Conservation (phyloP, 2,113 vertebrate genomes). For the Aphelocoma coerulescens region DNA sequence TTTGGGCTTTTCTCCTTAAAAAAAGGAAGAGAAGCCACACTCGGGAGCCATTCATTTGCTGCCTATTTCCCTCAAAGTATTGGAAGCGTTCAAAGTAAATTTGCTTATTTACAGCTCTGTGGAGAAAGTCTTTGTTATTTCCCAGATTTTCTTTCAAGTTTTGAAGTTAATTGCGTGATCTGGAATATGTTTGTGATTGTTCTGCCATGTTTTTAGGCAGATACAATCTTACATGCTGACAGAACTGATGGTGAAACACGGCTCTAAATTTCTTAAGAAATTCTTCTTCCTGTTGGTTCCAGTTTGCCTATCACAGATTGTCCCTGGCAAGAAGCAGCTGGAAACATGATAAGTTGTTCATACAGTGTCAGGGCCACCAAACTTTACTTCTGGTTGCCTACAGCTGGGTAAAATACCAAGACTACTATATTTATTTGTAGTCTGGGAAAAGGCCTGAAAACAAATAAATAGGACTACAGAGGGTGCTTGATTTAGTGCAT, state of each 20-base stretch:
- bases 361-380: not conserved
- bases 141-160: not conserved
- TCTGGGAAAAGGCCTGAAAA: not conserved
- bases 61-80: not conserved
- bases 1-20: not conserved
- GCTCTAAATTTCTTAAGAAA: not conserved
- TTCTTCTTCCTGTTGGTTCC: not conserved
- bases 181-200: not conserved
- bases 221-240: not conserved
- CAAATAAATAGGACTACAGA: not conserved
- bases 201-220: not conserved
- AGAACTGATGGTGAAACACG: not conserved
- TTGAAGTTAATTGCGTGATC: not conserved
- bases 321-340: not conserved
- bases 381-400: not conserved
- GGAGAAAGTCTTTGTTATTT: not conserved
- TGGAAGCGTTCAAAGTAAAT: not conserved
- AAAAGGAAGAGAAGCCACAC: not conserved
- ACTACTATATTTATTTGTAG: not conserved
- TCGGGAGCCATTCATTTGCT: fast-evolving
- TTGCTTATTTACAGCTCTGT: not conserved
- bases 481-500: not conserved
- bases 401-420: not conserved
- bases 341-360: not conserved
- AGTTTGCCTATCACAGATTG: not conserved